Conservation (phyloP, 2,888 invertebrate genomes). For the Orgyia antiqua region DNA sequence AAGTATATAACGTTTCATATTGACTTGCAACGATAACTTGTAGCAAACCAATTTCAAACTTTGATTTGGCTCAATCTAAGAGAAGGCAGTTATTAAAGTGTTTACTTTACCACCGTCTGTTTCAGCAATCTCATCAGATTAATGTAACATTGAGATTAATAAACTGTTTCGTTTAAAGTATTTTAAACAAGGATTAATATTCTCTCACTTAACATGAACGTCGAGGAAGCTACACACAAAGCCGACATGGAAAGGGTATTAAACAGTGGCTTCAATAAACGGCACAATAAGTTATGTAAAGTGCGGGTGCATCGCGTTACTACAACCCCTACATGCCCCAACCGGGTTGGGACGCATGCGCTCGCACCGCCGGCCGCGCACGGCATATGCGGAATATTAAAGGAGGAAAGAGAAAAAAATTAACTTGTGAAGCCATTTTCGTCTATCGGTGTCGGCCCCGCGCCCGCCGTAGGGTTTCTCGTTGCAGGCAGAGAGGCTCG, state of each 20-base stretch:
- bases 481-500: slow-evolving; percentile 62
- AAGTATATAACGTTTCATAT: too few relatives aligned
- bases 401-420: slow-evolving; percentile 79
- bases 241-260: slow-evolving; percentile 72
- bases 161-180: slow-evolving; percentile 45
- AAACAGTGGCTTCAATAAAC: slow-evolving; percentile 73
- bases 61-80: too few relatives aligned
- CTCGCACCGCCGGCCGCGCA: slow-evolving; percentile 66
- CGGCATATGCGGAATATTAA: slow-evolving; percentile 78
- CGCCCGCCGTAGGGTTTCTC: slow-evolving; percentile 61
- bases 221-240: slow-evolving; percentile 63
- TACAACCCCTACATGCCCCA: slow-evolving; percentile 59
- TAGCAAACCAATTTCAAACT: too few relatives aligned
- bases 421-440: slow-evolving; percentile 79
- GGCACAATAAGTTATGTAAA: slow-evolving; percentile 76
- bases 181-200: slow-evolving; percentile 63
- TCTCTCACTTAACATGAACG: slow-evolving; percentile 39
- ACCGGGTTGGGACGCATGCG: slow-evolving; percentile 68
- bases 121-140: slow-evolving; percentile 7
- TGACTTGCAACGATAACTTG: too few relatives aligned
- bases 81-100: too few relatives aligned
- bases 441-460: slow-evolving; percentile 69
- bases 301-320: slow-evolving; percentile 74
- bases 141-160: slow-evolving; percentile 54
- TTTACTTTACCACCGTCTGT: slow-evolving; percentile 8